Evolutionary conservation across 2,888 invertebrate genomes (phyloP).

Genomic region (Pilophorus perplexus): DNA sequence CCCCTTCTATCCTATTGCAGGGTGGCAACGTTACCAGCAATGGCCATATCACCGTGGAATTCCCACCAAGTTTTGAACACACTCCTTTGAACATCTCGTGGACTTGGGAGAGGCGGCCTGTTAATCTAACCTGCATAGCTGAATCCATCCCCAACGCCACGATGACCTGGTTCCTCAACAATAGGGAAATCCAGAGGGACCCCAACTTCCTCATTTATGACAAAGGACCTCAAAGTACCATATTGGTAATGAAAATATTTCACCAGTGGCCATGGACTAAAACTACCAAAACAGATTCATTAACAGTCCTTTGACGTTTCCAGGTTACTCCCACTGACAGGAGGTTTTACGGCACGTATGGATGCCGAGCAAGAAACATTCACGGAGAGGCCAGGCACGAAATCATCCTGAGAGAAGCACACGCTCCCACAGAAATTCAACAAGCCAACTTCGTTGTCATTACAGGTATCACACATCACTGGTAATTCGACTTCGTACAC

Average conservation of each 20-base stretch:
- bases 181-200: conserved; percentile 53
- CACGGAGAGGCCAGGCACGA: conserved; percentile 66
- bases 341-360: conserved; percentile 70
- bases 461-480: no score
- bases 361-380: conserved; percentile 75
- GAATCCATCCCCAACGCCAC: conserved; percentile 87
- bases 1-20: no score
- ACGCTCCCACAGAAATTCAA: conserved; percentile 64
- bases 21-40: conserved; percentile 73
- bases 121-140: conserved; percentile 84
- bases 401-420: conserved; percentile 73
- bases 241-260: conserved; percentile 52
- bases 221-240: conserved; percentile 66
- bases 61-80: conserved; percentile 74
- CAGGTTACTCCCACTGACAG: conserved; percentile 64
- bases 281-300: no score
- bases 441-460: conserved; percentile 67
- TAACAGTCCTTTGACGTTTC: neutral
- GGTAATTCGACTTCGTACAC: conserved; percentile 21
- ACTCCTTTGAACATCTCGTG: conserved; percentile 66
- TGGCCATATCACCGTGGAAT: conserved; percentile 80
- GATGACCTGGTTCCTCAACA: conserved; percentile 72
- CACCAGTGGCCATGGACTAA: no score
- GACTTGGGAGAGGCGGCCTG: conserved; percentile 78
- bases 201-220: conserved; percentile 59